Evolutionary conservation across 2,113 vertebrate species (phyloP).

Genomic region (Psittacara wagleri): DNA sequence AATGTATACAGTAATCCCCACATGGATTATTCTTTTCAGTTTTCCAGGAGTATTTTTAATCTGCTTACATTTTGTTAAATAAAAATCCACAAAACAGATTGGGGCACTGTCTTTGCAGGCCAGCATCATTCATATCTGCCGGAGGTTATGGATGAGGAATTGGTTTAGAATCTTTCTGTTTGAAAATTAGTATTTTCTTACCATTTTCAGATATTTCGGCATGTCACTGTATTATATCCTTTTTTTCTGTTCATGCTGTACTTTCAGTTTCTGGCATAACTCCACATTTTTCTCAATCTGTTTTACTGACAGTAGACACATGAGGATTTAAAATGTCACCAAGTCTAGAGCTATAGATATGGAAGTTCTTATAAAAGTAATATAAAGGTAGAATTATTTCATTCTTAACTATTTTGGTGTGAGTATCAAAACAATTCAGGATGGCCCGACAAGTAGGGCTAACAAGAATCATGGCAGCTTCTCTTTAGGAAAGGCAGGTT

Average conservation of each 20-base stretch:
- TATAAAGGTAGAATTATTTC: background rate
- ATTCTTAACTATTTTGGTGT: background rate
- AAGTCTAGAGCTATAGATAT: background rate
- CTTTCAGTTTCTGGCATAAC: background rate
- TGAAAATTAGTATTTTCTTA: background rate
- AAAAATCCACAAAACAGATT: background rate
- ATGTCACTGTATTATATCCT: background rate
- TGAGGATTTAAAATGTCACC: background rate
- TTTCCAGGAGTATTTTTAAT: background rate
- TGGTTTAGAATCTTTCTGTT: background rate
- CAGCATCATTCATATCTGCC: background rate
- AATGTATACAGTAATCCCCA: rapidly evolving
- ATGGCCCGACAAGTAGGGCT: background rate
- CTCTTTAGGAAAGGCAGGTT: conserved; percentile 21
- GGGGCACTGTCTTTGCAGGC: background rate
- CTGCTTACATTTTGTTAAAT: background rate
- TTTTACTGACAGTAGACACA: background rate
- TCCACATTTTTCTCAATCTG: background rate
- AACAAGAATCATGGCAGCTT: background rate
- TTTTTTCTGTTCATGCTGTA: background rate
- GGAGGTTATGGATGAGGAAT: background rate
- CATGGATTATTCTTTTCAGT: background rate
- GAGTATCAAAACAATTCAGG: background rate
- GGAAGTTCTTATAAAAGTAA: background rate
- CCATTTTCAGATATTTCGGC: rapidly evolving